phyloP scores from a whole-genome alignment of 64 coral and sea anemone genomes.

The Acropora yongei region DNA sequence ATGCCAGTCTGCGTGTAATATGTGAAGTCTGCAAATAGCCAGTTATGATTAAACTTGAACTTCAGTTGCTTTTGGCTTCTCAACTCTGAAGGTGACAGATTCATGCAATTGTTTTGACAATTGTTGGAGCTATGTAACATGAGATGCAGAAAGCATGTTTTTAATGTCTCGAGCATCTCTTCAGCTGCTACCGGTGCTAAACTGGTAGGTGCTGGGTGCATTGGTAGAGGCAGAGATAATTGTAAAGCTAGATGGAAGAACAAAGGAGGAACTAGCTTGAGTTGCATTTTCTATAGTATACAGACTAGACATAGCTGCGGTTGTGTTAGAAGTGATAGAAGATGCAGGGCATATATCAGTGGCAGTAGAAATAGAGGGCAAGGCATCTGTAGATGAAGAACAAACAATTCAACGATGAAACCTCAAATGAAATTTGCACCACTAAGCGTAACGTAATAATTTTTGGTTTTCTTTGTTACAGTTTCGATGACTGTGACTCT shows the following conservation, averaged over 20 bases:
- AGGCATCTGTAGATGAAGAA: constrained; percentile 5
- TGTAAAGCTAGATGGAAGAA: background rate
- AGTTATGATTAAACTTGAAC: constrained; percentile 30
- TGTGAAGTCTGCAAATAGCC: constrained; percentile 29
- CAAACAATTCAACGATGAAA: constrained; percentile 5
- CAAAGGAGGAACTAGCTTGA: background rate
- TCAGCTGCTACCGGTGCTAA: background rate
- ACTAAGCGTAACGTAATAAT: constrained; percentile 3
- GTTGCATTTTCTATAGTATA: background rate
- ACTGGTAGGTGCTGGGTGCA: background rate
- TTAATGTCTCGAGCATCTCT: constrained; percentile 34
- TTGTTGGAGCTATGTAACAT: constrained; percentile 11
- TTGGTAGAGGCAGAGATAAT: background rate
- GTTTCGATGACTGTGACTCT: too few species aligned
- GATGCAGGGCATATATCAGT: background rate
- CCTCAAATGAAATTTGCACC: constrained; percentile 15
- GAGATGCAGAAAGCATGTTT: background rate
- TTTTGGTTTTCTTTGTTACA: background rate
- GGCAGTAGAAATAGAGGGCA: constrained; percentile 10
- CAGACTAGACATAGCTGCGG: background rate
- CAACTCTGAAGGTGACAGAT: constrained; percentile 16
- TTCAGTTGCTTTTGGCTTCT: background rate
- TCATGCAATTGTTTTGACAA: constrained; percentile 27
- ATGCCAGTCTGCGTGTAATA: constrained; percentile 8
- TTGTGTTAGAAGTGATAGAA: constrained; percentile 24